These are phyloP conservation scores for Eulithis testata DNA, from an alignment of 2,888 invertebrate species.

Conservation along the genomic window DNA sequence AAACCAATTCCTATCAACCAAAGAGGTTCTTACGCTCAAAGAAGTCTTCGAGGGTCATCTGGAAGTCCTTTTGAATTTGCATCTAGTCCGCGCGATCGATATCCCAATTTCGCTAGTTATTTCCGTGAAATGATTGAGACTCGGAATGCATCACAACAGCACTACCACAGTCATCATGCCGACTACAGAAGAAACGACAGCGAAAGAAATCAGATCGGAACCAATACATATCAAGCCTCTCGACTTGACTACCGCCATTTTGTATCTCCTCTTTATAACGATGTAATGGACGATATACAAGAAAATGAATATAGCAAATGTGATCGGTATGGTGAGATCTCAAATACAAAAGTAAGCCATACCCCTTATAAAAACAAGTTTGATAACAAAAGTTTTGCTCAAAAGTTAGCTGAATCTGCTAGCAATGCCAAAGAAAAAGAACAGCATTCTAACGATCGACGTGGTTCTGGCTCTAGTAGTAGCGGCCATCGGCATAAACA, in stretches of 20 bases:
- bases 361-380: constrained; percentile 59
- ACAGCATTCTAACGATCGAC: constrained; percentile 56
- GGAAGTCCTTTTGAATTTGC: constrained; percentile 68
- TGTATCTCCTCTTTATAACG: constrained; percentile 73
- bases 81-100: constrained; percentile 75
- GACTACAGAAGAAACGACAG: constrained; percentile 64
- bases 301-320: constrained; percentile 80
- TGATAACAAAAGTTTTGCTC: constrained; percentile 76
- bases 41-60: constrained; percentile 59
- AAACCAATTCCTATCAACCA: constrained; percentile 64
- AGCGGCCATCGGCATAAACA: constrained; percentile 81
- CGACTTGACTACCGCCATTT: constrained; percentile 76
- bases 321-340: constrained; percentile 79
- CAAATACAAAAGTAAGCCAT: constrained; percentile 66
- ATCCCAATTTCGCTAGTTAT: constrained; percentile 76
- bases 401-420: constrained; percentile 68
- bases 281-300: constrained; percentile 79
- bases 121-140: constrained; percentile 73
- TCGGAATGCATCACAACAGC: constrained; percentile 54
- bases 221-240: constrained; percentile 63
- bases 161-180: constrained; percentile 61
- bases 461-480: constrained; percentile 68
- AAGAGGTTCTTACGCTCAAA: constrained; percentile 59
- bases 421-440: constrained; percentile 59
- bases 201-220: constrained; percentile 63